Evolutionary conservation across 2,113 vertebrate genomes (phyloP).

Genomic region (Chloroceryle aenea): DNA sequence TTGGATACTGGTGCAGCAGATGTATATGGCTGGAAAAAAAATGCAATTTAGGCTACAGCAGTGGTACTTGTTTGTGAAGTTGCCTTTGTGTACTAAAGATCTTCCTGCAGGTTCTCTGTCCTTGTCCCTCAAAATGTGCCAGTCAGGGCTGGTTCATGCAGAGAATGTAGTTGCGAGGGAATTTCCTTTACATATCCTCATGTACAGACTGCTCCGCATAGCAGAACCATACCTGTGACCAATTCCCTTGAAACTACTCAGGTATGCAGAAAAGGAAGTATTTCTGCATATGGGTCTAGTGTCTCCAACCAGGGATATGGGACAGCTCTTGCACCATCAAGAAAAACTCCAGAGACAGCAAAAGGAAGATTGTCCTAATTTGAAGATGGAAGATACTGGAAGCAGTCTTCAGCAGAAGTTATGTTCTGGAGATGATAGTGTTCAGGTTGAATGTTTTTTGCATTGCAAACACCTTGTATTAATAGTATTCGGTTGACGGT

Average conservation of each 20-base stretch:
- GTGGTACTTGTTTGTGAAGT: not conserved
- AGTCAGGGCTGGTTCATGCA: not conserved
- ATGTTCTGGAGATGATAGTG: not conserved
- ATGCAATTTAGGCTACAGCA: not conserved
- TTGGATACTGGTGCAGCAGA: not conserved
- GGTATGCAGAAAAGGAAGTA: not conserved
- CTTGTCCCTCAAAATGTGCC: not conserved
- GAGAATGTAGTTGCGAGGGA: not conserved
- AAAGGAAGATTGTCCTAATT: not conserved
- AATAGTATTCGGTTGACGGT: not conserved
- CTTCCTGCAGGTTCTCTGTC: not conserved
- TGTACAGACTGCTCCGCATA: not conserved
- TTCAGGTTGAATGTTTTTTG: not conserved
- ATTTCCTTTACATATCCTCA: not conserved
- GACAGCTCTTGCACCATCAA: not conserved
- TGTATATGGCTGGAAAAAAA: not conserved
- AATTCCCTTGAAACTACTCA: not conserved
- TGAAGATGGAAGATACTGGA: not conserved
- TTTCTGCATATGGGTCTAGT: not conserved
- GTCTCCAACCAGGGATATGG: not conserved
- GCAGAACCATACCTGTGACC: not conserved
- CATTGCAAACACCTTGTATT: not conserved
- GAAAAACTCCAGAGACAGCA: not conserved
- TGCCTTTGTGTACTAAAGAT: not conserved
- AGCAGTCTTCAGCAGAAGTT: not conserved